Evolutionary conservation across 2,888 invertebrate genomes (phyloP).

Genomic region (Tyria jacobaeae): DNA sequence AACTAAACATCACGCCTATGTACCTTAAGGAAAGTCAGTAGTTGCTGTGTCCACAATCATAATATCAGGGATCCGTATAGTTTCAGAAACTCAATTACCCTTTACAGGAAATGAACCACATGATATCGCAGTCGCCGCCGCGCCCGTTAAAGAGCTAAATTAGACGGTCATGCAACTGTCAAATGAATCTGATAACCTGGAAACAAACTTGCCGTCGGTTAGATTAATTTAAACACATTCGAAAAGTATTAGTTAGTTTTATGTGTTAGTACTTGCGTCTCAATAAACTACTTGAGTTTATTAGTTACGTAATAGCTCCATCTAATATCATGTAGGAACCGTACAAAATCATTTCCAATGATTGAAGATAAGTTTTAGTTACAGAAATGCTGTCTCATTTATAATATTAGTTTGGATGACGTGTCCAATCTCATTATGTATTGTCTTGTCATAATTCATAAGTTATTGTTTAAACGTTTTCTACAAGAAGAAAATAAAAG

Average conservation of each 20-base stretch:
- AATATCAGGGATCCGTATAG: not conserved
- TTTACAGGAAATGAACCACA: slow-evolving; percentile 8
- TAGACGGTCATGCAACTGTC: not conserved
- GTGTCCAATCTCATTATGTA: too few species aligned
- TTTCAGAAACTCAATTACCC: slow-evolving; percentile 1
- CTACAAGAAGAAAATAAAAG: too few species aligned
- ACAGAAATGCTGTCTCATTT: too few species aligned
- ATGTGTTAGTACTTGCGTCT: not conserved
- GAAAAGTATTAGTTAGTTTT: too few species aligned
- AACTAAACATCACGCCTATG: too few species aligned
- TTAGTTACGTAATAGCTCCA: not conserved
- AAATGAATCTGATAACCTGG: slow-evolving; percentile 4
- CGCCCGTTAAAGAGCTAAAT: not conserved
- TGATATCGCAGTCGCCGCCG: slow-evolving; percentile 3
- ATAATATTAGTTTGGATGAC: too few species aligned
- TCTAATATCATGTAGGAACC: not conserved
- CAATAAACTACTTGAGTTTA: not conserved
- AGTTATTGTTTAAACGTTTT: too few species aligned
- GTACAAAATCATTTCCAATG: too few species aligned
- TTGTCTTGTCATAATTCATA: too few species aligned
- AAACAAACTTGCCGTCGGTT: not conserved
- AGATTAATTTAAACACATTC: not conserved
- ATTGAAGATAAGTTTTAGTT: too few species aligned
- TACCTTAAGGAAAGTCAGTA: not conserved
- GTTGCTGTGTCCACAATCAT: not conserved